These are phyloP conservation scores for Zygogramma bicolorata DNA, from an alignment of 2,888 invertebrate genomes.

Conservation along the genomic window DNA sequence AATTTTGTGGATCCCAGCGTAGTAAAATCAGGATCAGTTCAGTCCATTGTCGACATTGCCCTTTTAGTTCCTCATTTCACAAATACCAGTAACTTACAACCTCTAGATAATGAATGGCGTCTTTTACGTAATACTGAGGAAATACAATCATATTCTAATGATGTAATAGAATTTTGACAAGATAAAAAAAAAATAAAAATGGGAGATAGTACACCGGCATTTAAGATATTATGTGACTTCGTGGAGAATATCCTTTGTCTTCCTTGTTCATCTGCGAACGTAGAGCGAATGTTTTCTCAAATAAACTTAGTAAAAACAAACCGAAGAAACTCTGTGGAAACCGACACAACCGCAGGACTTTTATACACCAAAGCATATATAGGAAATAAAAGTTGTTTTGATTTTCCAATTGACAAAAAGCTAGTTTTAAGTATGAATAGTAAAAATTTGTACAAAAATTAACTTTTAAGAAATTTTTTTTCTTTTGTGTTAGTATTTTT, in stretches of 20 bases:
- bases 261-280: background rate
- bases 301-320: background rate
- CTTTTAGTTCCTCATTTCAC: slow-evolving; percentile 20
- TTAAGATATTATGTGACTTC: background rate
- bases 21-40: background rate
- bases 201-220: background rate
- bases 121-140: background rate
- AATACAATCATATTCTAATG: background rate
- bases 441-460: background rate
- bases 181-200: background rate
- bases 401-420: background rate
- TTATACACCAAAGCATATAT: background rate
- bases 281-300: background rate
- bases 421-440: background rate
- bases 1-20: slow-evolving; percentile 21
- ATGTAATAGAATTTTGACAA: background rate
- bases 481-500: background rate
- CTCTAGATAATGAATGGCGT: slow-evolving; percentile 32
- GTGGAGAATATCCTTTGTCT: background rate
- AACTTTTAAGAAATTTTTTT: background rate
- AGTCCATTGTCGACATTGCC: background rate
- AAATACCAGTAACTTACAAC: slow-evolving; percentile 12
- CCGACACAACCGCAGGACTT: background rate
- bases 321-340: background rate
- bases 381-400: background rate